These are phyloP conservation scores for Trichonephila clavipes DNA, from an alignment of 1,140 invertebrate genomes.

Conservation along the genomic window DNA sequence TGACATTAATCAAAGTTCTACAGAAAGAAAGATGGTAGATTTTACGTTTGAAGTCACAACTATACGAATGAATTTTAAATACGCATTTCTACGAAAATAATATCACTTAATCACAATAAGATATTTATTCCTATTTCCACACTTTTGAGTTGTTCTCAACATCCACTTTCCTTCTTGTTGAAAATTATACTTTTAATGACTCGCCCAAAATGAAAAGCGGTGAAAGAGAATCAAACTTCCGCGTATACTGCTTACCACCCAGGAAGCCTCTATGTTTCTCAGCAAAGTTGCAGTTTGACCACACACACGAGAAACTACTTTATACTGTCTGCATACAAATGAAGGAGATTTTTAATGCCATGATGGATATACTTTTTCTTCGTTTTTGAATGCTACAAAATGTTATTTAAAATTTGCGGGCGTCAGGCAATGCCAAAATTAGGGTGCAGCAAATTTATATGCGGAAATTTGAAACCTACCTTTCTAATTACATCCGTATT, in stretches of 20 bases:
- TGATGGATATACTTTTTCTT: slow-evolving; percentile 12
- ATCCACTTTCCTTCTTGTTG: neutral
- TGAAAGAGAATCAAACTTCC: slow-evolving; percentile 30
- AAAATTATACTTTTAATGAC: neutral
- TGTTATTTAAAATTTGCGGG: slow-evolving; percentile 25
- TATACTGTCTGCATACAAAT: slow-evolving; percentile 68
- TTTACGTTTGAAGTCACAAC: no score
- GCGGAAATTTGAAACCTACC: neutral
- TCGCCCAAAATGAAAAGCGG: slow-evolving; percentile 13
- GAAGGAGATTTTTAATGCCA: slow-evolving; percentile 1
- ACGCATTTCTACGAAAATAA: no score
- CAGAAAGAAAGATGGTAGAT: no score
- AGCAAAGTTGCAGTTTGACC: neutral
- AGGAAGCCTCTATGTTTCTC: slow-evolving; percentile 30
- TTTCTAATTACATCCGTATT: slow-evolving; percentile 15
- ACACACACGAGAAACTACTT: slow-evolving; percentile 21
- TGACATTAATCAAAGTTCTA: no score
- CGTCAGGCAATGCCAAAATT: neutral
- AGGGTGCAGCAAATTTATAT: slow-evolving; percentile 29
- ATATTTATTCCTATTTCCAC: no score
- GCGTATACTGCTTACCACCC: slow-evolving; percentile 47
- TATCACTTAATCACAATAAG: no score
- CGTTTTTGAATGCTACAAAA: slow-evolving; percentile 9
- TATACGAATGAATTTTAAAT: no score
- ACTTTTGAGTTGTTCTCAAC: no score